These are phyloP conservation scores for Mionectes olivaceus DNA, from an alignment of 2,797 vertebrate species.

Conservation along the genomic window DNA sequence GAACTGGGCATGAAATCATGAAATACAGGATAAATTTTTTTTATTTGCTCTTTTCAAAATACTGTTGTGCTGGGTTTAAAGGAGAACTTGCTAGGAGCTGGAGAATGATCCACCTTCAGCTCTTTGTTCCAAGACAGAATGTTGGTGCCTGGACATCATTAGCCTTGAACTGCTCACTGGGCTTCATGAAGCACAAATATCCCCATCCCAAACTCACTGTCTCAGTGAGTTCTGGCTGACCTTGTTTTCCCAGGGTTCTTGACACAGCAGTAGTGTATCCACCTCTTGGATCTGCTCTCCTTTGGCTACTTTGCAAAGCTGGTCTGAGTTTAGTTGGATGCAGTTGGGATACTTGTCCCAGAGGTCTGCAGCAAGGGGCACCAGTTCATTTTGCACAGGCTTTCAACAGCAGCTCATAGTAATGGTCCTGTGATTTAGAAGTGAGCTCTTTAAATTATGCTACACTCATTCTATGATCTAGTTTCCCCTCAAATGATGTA, in stretches of 20 bases:
- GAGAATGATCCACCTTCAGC: background rate
- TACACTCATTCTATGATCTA: background rate
- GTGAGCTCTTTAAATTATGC: background rate
- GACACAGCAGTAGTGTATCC: fast-evolving
- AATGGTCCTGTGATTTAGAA: background rate
- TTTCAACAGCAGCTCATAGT: fast-evolving
- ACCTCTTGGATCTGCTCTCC: background rate
- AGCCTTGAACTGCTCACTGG: background rate
- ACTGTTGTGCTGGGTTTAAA: background rate
- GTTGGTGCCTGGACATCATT: background rate
- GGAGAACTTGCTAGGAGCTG: background rate
- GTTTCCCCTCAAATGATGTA: background rate
- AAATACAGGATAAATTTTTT: background rate
- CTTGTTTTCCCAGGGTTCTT: background rate
- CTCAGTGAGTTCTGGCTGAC: background rate
- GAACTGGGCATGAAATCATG: background rate
- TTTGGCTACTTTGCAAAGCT: background rate
- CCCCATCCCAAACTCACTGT: fast-evolving
- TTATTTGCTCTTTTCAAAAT: background rate
- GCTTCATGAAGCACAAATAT: background rate
- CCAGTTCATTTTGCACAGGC: background rate
- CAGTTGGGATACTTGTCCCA: background rate
- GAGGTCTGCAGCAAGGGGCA: background rate
- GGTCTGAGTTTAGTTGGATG: background rate
- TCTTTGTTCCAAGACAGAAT: background rate